Evolutionary conservation across 2,888 invertebrate species (phyloP).

Genomic region (Pantelozetes paolii): DNA sequence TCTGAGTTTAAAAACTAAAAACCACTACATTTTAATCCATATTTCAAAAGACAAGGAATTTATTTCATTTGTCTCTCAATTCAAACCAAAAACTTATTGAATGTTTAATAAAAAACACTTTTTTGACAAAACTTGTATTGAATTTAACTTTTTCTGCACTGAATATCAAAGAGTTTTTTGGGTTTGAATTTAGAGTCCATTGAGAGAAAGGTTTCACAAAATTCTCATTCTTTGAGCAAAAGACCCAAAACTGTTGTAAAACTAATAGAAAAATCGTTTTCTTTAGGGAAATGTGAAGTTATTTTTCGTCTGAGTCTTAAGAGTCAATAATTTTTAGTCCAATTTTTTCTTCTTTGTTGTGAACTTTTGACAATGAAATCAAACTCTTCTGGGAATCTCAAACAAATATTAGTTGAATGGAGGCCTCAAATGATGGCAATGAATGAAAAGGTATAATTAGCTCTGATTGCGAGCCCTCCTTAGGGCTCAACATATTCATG

Average conservation of each 20-base stretch:
- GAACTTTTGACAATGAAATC: conserved; percentile 29
- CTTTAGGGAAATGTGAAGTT: conserved; percentile 20
- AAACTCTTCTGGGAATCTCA: conserved; percentile 15
- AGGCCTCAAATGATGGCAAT: conserved; percentile 4
- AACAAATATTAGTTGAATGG: background rate
- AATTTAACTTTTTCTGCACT: too few relatives aligned
- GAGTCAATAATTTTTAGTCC: background rate
- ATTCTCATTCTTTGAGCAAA: background rate
- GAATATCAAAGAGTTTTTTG: too few relatives aligned
- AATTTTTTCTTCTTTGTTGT: background rate
- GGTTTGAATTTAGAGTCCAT: too few relatives aligned
- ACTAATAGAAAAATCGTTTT: conserved; percentile 1
- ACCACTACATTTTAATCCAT: too few relatives aligned
- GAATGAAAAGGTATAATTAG: conserved; percentile 35
- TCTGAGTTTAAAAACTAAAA: too few relatives aligned
- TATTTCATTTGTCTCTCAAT: too few relatives aligned
- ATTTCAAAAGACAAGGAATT: too few relatives aligned
- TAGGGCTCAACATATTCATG: conserved; percentile 8
- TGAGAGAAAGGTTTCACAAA: too few relatives aligned
- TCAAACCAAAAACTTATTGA: too few relatives aligned
- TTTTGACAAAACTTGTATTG: too few relatives aligned
- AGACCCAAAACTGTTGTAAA: background rate
- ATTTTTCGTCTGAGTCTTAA: background rate
- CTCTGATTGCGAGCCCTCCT: conserved; percentile 33
- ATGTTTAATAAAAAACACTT: too few relatives aligned